phyloP scores from a whole-genome alignment of 1,140 invertebrate species.

The Acromyrmex charruanus region DNA sequence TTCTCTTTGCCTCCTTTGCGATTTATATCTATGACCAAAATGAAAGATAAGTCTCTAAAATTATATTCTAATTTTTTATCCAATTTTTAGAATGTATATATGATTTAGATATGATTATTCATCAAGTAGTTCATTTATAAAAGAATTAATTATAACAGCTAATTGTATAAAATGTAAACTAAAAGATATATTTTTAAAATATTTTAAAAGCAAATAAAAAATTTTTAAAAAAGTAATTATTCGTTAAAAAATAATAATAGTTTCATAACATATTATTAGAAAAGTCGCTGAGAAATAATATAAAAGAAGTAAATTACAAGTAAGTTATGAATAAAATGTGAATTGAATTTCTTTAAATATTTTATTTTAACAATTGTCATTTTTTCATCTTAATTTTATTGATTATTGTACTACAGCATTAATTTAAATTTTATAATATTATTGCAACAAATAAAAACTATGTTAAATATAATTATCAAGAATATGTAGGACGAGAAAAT shows the following conservation, averaged over 20 bases:
- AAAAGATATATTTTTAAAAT: not conserved
- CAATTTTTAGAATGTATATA: too few relatives aligned
- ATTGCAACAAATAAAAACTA: not conserved
- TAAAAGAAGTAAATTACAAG: not conserved
- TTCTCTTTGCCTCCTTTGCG: not conserved
- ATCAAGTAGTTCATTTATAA: not conserved
- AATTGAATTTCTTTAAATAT: slow-evolving; percentile 1
- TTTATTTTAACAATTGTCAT: not conserved
- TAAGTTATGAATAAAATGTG: not conserved
- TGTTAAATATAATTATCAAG: not conserved
- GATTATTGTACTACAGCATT: not conserved
- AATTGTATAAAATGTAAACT: not conserved
- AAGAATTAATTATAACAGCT: not conserved
- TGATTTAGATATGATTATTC: not conserved
- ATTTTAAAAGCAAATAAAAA: too few relatives aligned
- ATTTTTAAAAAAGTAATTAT: not conserved
- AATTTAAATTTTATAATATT: not conserved
- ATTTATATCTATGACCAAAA: slow-evolving; percentile 17
- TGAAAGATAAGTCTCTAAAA: slow-evolving; percentile 1
- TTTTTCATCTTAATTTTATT: not conserved
- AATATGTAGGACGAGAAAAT: not conserved
- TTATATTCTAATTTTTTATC: not conserved
- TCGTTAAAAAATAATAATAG: not conserved
- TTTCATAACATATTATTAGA: not conserved
- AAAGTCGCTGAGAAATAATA: not conserved